Evolutionary conservation across 53 echinoderm and acorn worm species (phyloP), one percentile per base, ranked within the genome.

Genomic region (Glandiceps talaboti): DNA sequence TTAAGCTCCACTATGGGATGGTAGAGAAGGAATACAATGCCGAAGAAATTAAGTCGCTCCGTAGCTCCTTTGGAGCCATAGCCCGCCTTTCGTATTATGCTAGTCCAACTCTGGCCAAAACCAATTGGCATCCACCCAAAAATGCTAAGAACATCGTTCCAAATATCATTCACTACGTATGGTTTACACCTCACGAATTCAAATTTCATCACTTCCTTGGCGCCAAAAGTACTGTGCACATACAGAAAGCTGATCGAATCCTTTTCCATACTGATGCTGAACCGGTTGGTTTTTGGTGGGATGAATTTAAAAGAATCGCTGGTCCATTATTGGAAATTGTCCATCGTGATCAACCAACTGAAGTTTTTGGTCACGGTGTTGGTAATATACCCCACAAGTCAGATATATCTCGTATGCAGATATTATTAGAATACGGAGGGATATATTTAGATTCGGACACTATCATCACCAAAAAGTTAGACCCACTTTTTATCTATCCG

Each of bases 241-340:
- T 72, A 30, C 80, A 80, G 73, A 80, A 80, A 80, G 72, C 80
- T 26, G 80, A 80, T 73, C 45, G 73, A 30, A 80, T 80, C 28
- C 45, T 80, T 30, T 80, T 80, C 25, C 80, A 80, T 29, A 73
- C 80, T 27, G 80, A 64, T 25, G 73, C 28, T 26, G 73, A 80
- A 64, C 80, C 80, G 12, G 80, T 30, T 25, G 80, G 80, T 25
- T 28, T 28, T 28, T 80, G 73, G 73, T 80, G 80, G 80, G 27
- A 80, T 28, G 30, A 25, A 25, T 80, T 80, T 73, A 80, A 80
- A 28, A 0, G 64, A 45, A 45, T 45, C 20, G 64, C 64, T 12
- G 64, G 64, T 45, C 64, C 64, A 6, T 45, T 45, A 45, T 20
- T 45, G 6, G 64, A 45, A 20, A 45, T 45, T 12, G 64, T 45